A percentile compares a stretch with the other conserved stretches of the same genome.
phyloP scores from a whole-genome alignment of 1,140 invertebrate genomes.

The Hylaeus volcanicus region DNA sequence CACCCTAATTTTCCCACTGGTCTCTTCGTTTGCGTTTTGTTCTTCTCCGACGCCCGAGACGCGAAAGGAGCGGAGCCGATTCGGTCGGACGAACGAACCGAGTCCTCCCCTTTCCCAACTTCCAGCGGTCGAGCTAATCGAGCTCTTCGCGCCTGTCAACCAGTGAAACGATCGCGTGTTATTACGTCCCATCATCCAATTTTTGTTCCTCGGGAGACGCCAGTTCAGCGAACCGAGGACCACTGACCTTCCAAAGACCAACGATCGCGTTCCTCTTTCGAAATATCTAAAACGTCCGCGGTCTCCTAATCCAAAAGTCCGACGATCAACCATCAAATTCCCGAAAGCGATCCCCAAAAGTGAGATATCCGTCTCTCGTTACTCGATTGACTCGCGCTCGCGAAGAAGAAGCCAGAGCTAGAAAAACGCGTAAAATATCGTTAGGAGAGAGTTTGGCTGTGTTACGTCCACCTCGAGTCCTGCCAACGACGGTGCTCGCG shows the following conservation, averaged over 20 bases:
- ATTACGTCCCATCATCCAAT: too few relatives aligned
- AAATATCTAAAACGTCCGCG: background rate
- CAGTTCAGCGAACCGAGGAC: background rate
- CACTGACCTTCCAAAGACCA: background rate
- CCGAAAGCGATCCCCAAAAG: too few relatives aligned
- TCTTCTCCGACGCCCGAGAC: background rate
- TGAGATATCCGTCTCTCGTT: background rate
- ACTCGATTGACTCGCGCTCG: background rate
- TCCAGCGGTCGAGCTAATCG: too few relatives aligned
- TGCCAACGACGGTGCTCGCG: background rate
- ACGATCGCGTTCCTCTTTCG: background rate
- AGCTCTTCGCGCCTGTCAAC: too few relatives aligned
- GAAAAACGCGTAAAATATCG: constrained; percentile 32
- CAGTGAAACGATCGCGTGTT: too few relatives aligned
- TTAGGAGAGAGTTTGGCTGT: constrained; percentile 52
- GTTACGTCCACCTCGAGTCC: constrained; percentile 8
- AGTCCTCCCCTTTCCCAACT: background rate
- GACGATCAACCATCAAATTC: too few relatives aligned
- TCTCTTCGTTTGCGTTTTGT: too few relatives aligned
- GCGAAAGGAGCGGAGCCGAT: background rate
- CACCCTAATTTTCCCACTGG: background rate
- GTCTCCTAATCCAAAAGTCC: too few relatives aligned
- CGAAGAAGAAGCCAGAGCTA: constrained; percentile 10
- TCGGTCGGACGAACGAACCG: background rate
- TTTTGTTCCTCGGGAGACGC: background rate